These are phyloP conservation scores for Eremophila alpestris DNA, from an alignment of 2,797 vertebrate species.

Conservation along the genomic window DNA sequence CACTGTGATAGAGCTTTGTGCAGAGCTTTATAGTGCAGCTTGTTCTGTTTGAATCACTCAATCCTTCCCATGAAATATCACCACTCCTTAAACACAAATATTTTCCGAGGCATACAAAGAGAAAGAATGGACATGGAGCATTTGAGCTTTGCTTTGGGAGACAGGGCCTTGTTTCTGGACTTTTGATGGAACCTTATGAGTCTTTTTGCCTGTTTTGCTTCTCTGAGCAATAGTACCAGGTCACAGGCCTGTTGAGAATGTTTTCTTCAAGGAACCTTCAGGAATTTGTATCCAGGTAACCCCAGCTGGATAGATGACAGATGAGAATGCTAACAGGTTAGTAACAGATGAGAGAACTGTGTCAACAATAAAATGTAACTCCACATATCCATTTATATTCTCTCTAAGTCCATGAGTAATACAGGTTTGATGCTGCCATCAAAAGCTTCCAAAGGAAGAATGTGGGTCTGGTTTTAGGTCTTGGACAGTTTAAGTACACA, in stretches of 20 bases:
- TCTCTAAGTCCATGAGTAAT: fast-evolving
- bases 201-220: neutral
- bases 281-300: neutral
- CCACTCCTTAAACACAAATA: slow-evolving; percentile 58
- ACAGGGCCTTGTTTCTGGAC: neutral
- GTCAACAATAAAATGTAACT: neutral
- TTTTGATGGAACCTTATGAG: neutral
- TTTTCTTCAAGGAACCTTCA: neutral
- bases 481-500: neutral
- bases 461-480: neutral
- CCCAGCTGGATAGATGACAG: neutral
- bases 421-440: neutral
- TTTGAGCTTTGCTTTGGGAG: neutral
- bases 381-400: neutral
- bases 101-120: slow-evolving; percentile 5
- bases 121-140: neutral
- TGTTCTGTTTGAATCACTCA: neutral
- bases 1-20: neutral
- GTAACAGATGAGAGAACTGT: neutral
- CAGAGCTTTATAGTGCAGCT: neutral
- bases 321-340: neutral
- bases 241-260: neutral
- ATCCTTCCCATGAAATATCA: neutral
- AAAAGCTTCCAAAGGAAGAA: neutral
- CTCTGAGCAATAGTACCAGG: neutral